Percentiles rank a stretch among this genome's conserved stretches.
Conservation (phyloP, 2,113 vertebrate genomes). For the Apistogramma diplotaenia region DNA sequence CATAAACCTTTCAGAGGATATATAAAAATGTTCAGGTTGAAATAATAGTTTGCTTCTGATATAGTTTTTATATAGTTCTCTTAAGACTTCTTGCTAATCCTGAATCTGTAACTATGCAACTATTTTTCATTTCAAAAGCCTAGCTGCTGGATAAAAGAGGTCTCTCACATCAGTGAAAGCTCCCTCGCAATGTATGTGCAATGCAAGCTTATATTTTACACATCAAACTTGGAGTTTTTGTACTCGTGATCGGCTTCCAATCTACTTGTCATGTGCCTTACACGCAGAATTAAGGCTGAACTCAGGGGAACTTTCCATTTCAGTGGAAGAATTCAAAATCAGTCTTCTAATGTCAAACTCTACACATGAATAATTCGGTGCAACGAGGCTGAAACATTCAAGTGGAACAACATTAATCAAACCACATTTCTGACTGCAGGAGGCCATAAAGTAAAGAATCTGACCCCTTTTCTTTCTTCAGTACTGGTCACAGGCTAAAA, state of each 20-base stretch:
- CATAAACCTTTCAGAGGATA: not conserved
- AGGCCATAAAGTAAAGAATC: not conserved
- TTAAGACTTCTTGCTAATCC: not conserved
- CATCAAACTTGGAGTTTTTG: not conserved
- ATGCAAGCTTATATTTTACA: not conserved
- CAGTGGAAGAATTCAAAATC: not conserved
- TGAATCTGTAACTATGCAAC: not conserved
- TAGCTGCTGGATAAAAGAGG: not conserved
- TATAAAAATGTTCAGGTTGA: not conserved
- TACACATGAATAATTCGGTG: not conserved
- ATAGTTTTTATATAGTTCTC: not conserved
- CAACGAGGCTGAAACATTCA: not conserved
- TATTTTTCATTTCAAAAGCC: not conserved
- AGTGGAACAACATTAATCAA: constrained; percentile 3
- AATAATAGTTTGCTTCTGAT: not conserved
- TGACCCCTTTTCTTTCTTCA: not conserved
- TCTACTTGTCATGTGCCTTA: not conserved
- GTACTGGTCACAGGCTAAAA: not conserved
- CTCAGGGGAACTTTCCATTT: not conserved
- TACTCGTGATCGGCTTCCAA: not conserved
- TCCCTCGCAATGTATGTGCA: not conserved
- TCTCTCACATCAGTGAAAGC: not conserved
- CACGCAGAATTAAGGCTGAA: not conserved
- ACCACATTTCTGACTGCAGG: not conserved
- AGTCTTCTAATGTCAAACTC: not conserved